These are phyloP conservation scores for Schizopygopsis malacanthus DNA, from an alignment of 2,797 vertebrate genomes.

Conservation along the genomic window DNA sequence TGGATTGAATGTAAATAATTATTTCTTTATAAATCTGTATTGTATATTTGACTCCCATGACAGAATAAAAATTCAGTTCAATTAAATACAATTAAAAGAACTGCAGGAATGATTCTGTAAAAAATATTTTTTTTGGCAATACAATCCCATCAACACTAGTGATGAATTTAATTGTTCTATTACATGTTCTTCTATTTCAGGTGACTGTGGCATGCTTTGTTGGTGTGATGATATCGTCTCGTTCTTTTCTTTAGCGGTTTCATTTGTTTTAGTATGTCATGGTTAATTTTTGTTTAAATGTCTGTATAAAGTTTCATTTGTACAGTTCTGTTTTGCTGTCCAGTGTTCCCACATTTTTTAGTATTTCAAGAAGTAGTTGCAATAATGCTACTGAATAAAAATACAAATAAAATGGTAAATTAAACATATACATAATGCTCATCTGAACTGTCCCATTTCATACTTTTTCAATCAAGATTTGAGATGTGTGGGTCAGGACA, in stretches of 20 bases:
- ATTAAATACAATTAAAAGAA: too few relatives aligned
- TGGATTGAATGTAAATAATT: too few relatives aligned
- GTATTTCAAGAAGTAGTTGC: not conserved
- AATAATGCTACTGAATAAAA: not conserved
- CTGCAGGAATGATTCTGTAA: too few relatives aligned
- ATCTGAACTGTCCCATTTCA: not conserved
- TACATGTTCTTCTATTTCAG: not conserved
- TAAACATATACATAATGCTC: not conserved
- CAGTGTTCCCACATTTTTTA: not conserved
- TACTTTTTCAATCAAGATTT: not conserved
- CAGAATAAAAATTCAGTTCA: too few relatives aligned
- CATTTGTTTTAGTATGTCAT: not conserved
- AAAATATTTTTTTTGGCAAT: too few relatives aligned
- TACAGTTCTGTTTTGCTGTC: not conserved
- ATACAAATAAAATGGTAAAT: not conserved
- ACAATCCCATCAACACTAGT: not conserved
- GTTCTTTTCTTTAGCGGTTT: not conserved
- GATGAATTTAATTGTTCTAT: not conserved
- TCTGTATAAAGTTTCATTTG: not conserved
- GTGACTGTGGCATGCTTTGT: not conserved
- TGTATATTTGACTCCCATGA: too few relatives aligned
- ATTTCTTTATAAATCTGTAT: too few relatives aligned
- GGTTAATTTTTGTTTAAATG: not conserved
- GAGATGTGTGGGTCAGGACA: not conserved
- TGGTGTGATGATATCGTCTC: not conserved